These are phyloP conservation scores for Drosophila parabipectinata DNA, from an alignment of 1,140 invertebrate species.

Conservation along the genomic window DNA sequence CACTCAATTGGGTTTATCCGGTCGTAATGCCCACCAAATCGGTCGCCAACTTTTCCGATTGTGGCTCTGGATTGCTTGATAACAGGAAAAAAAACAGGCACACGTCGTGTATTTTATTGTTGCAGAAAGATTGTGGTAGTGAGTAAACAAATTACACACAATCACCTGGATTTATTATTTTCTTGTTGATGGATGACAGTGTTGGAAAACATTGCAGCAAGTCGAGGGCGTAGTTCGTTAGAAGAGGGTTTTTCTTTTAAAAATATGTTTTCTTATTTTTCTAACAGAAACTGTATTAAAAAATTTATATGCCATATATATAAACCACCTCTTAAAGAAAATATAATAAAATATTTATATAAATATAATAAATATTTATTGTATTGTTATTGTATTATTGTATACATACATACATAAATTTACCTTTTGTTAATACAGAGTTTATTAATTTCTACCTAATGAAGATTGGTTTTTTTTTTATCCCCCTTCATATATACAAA, in stretches of 20 bases:
- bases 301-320: too few species aligned
- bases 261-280: too few species aligned
- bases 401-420: too few species aligned
- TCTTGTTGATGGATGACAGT: conserved; percentile 19
- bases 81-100: conserved; percentile 38
- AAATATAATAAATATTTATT: too few species aligned
- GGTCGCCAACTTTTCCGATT: conserved; percentile 41
- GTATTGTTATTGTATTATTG: too few species aligned
- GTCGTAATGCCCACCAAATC: conserved; percentile 24
- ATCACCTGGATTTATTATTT: conserved; percentile 18
- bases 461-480: too few species aligned
- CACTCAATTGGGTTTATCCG: conserved; percentile 36
- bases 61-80: conserved; percentile 18
- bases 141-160: conserved; percentile 26
- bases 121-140: conserved; percentile 9
- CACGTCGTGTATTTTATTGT: neutral
- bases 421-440: too few species aligned
- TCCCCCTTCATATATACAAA: neutral
- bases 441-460: too few species aligned
- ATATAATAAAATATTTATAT: too few species aligned
- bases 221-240: too few species aligned
- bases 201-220: conserved; percentile 18
- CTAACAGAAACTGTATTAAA: too few species aligned
- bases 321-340: too few species aligned
- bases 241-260: neutral